Conservation (phyloP, 2,113 vertebrate genomes). For the Chionomys nivalis region DNA sequence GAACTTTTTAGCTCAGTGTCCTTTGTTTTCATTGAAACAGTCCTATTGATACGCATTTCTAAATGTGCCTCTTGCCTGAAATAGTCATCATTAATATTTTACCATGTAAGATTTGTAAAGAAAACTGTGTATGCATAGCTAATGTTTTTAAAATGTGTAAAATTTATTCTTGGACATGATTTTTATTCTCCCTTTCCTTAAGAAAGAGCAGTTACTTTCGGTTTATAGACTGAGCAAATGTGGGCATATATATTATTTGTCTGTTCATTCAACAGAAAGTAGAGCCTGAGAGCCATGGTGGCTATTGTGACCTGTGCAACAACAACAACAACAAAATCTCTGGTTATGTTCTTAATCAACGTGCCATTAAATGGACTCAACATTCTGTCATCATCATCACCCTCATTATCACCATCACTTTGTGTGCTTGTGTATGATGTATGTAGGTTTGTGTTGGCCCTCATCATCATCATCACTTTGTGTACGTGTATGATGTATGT, state of each 20-base stretch:
- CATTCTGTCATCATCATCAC: not conserved
- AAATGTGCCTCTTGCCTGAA: not conserved
- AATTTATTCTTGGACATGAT: not conserved
- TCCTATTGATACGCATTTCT: not conserved
- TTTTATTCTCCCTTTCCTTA: not conserved
- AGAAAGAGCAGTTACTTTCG: constrained; percentile 22
- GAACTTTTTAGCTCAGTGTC: not conserved
- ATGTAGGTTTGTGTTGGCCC: too few relatives aligned
- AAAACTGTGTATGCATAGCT: not conserved
- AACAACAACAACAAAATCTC: not conserved
- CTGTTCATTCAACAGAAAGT: not conserved
- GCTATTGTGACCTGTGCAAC: not conserved
- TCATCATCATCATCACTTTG: not conserved
- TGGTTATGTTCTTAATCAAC: not conserved
- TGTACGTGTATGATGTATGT: too few relatives aligned
- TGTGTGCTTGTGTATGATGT: too few relatives aligned
- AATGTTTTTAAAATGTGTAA: constrained; percentile 39
- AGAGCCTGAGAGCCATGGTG: not conserved
- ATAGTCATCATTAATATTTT: not conserved
- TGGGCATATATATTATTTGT: not conserved
- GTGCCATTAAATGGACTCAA: not conserved
- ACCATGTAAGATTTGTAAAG: not conserved
- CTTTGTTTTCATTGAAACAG: not conserved
- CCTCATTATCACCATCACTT: not conserved
- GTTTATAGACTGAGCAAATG: not conserved